These are phyloP conservation scores for Apocrypta bakeri DNA, from an alignment of 1,140 invertebrate species.

Conservation along the genomic window DNA sequence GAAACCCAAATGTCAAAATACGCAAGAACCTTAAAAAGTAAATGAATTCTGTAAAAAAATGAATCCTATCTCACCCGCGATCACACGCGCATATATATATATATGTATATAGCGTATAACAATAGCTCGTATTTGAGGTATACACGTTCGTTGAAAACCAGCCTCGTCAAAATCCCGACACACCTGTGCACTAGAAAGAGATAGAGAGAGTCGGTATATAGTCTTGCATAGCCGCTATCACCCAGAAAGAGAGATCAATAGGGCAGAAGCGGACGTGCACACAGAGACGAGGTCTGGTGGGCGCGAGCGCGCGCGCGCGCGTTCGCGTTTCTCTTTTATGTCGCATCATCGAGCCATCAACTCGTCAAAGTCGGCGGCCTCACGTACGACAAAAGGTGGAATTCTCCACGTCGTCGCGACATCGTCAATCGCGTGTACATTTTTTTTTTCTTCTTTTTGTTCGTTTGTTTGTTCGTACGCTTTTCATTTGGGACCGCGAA, in stretches of 20 bases:
- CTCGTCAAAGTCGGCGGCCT: constrained; percentile 27
- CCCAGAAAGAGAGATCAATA: background rate
- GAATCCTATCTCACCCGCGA: too few species aligned
- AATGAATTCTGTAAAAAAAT: too few species aligned
- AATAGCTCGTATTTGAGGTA: background rate
- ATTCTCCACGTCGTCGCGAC: constrained; percentile 1
- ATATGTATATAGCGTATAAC: too few species aligned
- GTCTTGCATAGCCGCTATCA: background rate
- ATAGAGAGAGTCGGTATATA: background rate
- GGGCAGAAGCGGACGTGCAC: constrained; percentile 2
- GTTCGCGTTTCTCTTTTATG: constrained; percentile 12
- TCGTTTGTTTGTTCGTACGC: constrained; percentile 12
- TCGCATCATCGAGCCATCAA: constrained; percentile 30
- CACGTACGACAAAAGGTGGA: constrained; percentile 17
- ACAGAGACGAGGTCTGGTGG: background rate
- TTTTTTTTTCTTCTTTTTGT: background rate
- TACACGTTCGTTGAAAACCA: background rate
- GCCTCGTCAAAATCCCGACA: constrained; percentile 26
- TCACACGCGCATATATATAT: too few species aligned
- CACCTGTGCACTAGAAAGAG: background rate
- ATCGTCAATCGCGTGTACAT: constrained; percentile 9
- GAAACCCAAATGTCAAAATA: too few species aligned
- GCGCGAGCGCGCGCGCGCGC: background rate
- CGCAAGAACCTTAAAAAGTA: too few species aligned
- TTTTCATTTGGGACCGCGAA: background rate